A percentile compares a stretch with the other conserved stretches of the same genome.
These are phyloP conservation scores for Araneus ventricosus DNA, from an alignment of 1,140 invertebrate species.

Conservation along the genomic window DNA sequence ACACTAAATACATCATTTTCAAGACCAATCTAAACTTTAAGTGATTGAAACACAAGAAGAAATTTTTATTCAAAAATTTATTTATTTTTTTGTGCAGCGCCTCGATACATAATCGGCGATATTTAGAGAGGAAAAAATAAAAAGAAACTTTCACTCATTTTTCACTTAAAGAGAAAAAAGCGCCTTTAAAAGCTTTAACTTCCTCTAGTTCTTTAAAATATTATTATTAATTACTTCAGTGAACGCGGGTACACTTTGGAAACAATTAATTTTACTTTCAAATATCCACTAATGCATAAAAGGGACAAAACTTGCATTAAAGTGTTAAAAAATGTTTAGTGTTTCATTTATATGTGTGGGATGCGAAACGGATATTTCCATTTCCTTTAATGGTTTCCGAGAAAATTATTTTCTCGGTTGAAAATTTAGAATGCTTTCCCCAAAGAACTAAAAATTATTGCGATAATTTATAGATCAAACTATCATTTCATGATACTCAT, in stretches of 20 bases:
- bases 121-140: too few species aligned
- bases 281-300: constrained; percentile 13
- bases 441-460: not conserved
- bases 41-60: too few species aligned
- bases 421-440: not conserved
- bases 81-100: too few species aligned
- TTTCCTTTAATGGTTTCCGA: not conserved
- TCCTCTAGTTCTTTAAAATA: not conserved
- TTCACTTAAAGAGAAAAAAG: not conserved
- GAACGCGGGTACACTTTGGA: not conserved
- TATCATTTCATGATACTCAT: not conserved
- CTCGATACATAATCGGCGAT: too few species aligned
- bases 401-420: not conserved
- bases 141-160: too few species aligned
- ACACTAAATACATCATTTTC: too few species aligned
- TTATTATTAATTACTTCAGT: constrained; percentile 52
- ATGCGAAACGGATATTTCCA: not conserved
- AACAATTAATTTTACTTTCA: constrained; percentile 49
- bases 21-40: too few species aligned
- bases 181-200: not conserved
- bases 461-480: not conserved
- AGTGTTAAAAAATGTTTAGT: constrained; percentile 17
- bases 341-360: not conserved
- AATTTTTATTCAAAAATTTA: too few species aligned
- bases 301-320: constrained; percentile 25